Conservation (phyloP, 2,888 invertebrate species). For the Philereme transversata region DNA sequence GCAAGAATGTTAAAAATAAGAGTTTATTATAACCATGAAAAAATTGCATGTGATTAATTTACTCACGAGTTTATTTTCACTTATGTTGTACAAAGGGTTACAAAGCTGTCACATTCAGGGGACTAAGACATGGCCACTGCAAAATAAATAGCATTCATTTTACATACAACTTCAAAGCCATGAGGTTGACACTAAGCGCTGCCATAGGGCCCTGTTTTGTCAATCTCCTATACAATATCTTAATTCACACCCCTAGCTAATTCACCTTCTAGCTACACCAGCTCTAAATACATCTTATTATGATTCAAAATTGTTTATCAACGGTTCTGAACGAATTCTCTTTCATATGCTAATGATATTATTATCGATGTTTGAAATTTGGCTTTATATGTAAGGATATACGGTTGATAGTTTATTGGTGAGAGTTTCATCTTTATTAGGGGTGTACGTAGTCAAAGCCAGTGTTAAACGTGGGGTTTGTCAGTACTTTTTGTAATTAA, state of each 20-base stretch:
- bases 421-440: conserved; percentile 48
- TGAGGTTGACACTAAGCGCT: conserved; percentile 79
- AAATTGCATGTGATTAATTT: no score
- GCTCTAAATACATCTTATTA: conserved; percentile 36
- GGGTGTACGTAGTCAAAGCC: conserved; percentile 71
- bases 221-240: conserved; percentile 68
- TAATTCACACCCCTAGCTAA: conserved; percentile 80
- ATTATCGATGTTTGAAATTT: conserved; percentile 39
- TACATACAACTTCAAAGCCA: conserved; percentile 70
- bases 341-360: conserved; percentile 68
- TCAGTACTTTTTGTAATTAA: conserved; percentile 77
- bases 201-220: conserved; percentile 56
- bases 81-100: conserved; percentile 31
- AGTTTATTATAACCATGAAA: no score
- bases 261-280: conserved; percentile 33
- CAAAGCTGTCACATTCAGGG: conserved; percentile 24
- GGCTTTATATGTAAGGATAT: conserved; percentile 32
- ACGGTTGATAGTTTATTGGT: conserved; percentile 42
- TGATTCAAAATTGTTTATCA: conserved; percentile 37
- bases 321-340: conserved; percentile 33
- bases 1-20: no score
- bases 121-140: conserved; percentile 36
- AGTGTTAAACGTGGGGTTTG: conserved; percentile 62
- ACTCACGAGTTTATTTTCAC: conserved; percentile 13
- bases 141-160: conserved; percentile 49